phyloP scores from a whole-genome alignment of 2,888 invertebrate genomes.

The Chalcis sispes region DNA sequence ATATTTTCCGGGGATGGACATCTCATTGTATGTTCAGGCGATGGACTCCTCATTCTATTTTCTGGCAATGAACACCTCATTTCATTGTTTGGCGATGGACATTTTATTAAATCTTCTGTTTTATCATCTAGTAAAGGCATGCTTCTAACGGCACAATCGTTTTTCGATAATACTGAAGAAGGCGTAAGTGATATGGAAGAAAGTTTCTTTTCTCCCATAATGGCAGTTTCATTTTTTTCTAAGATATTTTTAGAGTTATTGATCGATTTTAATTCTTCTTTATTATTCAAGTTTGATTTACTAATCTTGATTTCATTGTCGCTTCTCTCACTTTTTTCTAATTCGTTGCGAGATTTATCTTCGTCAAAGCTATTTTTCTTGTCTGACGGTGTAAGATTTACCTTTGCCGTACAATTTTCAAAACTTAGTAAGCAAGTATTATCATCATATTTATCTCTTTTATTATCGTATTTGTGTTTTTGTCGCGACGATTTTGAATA shows the following conservation, averaged over 20 bases:
- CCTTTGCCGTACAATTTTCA: slow-evolving; percentile 40
- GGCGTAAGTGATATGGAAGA: slow-evolving; percentile 14
- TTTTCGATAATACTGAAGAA: slow-evolving; percentile 14
- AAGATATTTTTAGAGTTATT: neutral
- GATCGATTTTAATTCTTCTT: neutral
- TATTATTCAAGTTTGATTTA: neutral
- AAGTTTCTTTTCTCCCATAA: slow-evolving; percentile 2
- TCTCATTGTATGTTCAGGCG: neutral
- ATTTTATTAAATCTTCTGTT: neutral
- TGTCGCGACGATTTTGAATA: slow-evolving; percentile 31
- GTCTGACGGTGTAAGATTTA: neutral
- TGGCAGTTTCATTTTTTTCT: slow-evolving; percentile 17
- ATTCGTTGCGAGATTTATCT: neutral
- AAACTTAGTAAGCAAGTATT: slow-evolving; percentile 36
- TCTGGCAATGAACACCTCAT: too few species aligned
- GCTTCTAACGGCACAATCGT: neutral
- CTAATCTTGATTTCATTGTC: neutral
- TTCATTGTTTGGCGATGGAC: too few species aligned
- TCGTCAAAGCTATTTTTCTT: slow-evolving; percentile 31
- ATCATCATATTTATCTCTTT: slow-evolving; percentile 22
- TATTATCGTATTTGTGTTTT: slow-evolving; percentile 33
- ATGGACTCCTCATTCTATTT: too few species aligned
- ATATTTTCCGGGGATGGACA: neutral
- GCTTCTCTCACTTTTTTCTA: slow-evolving; percentile 10
- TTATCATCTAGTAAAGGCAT: slow-evolving; percentile 6